Base-by-base conservation (phyloP, 2,888 invertebrate species). In the Cosmopolites sordidus region DNA sequence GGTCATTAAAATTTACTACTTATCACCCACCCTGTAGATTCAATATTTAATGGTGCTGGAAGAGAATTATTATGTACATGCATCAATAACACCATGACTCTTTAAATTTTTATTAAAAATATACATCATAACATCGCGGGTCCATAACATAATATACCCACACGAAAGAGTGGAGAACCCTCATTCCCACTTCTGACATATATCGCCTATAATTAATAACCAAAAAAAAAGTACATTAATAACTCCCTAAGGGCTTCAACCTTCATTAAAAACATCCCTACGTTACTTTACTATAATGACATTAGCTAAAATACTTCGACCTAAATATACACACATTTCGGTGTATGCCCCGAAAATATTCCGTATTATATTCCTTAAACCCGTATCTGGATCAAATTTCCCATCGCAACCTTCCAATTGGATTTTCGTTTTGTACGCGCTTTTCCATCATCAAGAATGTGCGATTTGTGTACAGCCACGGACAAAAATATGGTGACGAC, bases 381-480 rank as follows among this genome's bases (percentile, higher is more conserved):
- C 47, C 53, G 39, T 53, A 53, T 56, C 47, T 53, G 56, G 48
- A 57, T 57, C 56, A 44, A 53, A 54, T 57, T 57, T 50, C 56
- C 49, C 49, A 9, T 6, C 5, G 27, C 27, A 27, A 56, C 52
- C 56, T 49, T 51, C 52, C 56, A 42, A 54, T 54, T 49, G 48
- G 48, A 54, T 48, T 54, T n/a, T 54, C 44, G 54, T 54, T 54
- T 54, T 54, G n/a, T n/a, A n/a, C n/a, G n/a, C n/a, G n/a, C n/a
- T n/a, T n/a, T n/a, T n/a, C n/a, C n/a, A n/a, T n/a, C n/a, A n/a
- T n/a, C n/a, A n/a, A n/a, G n/a, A n/a, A n/a, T n/a, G n/a, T n/a
- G n/a, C n/a, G n/a, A n/a, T n/a, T n/a, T n/a, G n/a, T n/a, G n/a
- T n/a, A n/a, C n/a, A n/a, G n/a, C n/a, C n/a, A n/a, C n/a, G n/a